Evolutionary conservation across 1,140 invertebrate genomes (phyloP).

Genomic region (Schlechtendalia chinensis): DNA sequence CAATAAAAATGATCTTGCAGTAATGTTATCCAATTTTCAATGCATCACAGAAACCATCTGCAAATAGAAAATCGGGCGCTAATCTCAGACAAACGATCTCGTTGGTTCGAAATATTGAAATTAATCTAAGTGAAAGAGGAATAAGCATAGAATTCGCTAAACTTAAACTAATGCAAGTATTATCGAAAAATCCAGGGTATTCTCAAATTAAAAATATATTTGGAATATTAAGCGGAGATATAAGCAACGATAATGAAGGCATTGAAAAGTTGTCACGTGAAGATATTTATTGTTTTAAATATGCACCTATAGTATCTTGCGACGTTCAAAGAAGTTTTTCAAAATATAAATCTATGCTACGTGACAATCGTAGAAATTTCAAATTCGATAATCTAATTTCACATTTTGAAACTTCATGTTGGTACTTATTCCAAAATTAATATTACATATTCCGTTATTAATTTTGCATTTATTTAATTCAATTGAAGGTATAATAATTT

Average conservation of each 20-base stretch:
- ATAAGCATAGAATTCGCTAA: background rate
- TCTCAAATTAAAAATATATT: background rate
- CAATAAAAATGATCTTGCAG: background rate
- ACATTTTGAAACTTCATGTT: background rate
- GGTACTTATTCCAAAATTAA: background rate
- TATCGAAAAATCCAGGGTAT: background rate
- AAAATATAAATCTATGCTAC: background rate
- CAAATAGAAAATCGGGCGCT: background rate
- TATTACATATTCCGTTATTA: background rate
- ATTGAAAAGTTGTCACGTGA: conserved; percentile 14
- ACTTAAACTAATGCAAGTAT: background rate
- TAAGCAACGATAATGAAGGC: background rate
- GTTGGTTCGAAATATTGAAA: background rate
- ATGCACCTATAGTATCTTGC: conserved; percentile 17
- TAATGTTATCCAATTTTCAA: background rate
- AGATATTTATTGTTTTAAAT: conserved; percentile 19
- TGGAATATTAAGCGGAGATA: background rate
- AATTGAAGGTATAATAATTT: no score
- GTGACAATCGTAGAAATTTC: background rate
- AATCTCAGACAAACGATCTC: background rate
- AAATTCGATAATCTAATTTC: background rate
- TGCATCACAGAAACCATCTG: background rate
- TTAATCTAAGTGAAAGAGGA: background rate
- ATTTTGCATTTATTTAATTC: no score
- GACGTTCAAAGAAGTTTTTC: conserved; percentile 11